Base-by-base conservation (phyloP, 2,888 invertebrate species). In the Yponomeuta plumbellus region DNA sequence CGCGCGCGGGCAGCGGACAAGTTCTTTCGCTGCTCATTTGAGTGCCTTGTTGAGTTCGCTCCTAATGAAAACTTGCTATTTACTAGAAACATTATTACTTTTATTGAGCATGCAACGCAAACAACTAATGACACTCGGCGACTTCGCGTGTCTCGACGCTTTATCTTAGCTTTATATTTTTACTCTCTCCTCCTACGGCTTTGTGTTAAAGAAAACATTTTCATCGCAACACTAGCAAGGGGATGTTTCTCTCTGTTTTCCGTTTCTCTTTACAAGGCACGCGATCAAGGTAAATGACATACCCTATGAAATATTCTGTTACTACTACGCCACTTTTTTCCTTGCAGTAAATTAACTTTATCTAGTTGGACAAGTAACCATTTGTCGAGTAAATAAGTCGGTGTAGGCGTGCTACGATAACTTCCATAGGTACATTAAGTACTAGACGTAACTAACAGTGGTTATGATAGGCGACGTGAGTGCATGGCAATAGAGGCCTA, bases 31-130 rank as follows among this genome's bases (percentile, higher is more conserved):
- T 85, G 87, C 86, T 88, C 86, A 84, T 83, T 86, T 84, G 85
- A 89, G 87, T 86, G 87, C 83, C 68, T 86, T 83, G 87, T 86
- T 84, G 84, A 84, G 83, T 77, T 81, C 75, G 71, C 76, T 84
- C 75, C 84, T 88, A 86, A 89, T 86, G 85, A 85, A 88, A 88
- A 89, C 85, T 90, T 86, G 83, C 81, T 86, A 84, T 83, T 85
- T 84, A 85, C 81, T 75, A 73, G 78, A 69, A 73, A 81, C 80
- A 81, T 78, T 78, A 80, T 81, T 80, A 83, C 81, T 84, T 83
- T 83, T 84, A 84, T 84, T 83, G 72, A 71, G 75, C 74, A 66
- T 66, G 77, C 76, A 77, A 77, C 79, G 78, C 76, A 79, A 79
- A 65, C 65, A 59, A 34, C 65, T 59, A 66, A 66, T 66, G 65